A percentile compares a stretch with the other conserved stretches of the same genome.
phyloP scores from a whole-genome alignment of 2,888 invertebrate genomes.

The Harmothoe impar region DNA sequence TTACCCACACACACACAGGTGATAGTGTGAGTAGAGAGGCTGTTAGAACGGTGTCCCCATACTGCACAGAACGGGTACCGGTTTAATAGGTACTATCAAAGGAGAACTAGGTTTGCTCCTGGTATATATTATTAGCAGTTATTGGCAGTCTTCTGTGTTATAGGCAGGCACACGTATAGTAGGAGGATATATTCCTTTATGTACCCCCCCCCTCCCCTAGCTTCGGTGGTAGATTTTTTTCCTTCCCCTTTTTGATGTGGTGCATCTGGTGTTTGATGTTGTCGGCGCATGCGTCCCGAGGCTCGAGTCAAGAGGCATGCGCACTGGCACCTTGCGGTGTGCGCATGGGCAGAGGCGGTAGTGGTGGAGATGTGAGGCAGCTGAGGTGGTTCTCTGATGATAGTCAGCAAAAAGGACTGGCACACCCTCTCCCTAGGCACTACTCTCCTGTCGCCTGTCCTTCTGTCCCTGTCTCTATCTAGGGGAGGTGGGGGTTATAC shows the following conservation, averaged over 20 bases:
- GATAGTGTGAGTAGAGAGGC: neutral
- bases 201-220: neutral
- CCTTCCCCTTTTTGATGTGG: conserved; percentile 15
- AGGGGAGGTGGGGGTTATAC: neutral
- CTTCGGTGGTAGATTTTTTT: conserved; percentile 9
- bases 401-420: neutral
- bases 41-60: neutral
- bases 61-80: neutral
- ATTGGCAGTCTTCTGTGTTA: conserved; percentile 21
- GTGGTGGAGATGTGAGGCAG: neutral
- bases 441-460: neutral
- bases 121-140: neutral
- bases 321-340: neutral
- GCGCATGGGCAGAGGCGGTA: conserved; percentile 7
- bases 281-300: conserved; percentile 55
- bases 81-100: neutral
- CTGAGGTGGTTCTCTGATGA: conserved; percentile 7
- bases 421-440: neutral
- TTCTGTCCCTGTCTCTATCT: conserved; percentile 8
- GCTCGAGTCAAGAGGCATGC: conserved; percentile 37
- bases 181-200: conserved; percentile 22
- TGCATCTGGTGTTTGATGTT: conserved; percentile 50
- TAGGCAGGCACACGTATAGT: neutral
- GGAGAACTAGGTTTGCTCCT: neutral
- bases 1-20: conserved; percentile 39